Percentiles rank a stretch among this genome's conserved stretches.
These are phyloP conservation scores for Empidonax traillii DNA, from an alignment of 2,113 vertebrate species.

Conservation along the genomic window DNA sequence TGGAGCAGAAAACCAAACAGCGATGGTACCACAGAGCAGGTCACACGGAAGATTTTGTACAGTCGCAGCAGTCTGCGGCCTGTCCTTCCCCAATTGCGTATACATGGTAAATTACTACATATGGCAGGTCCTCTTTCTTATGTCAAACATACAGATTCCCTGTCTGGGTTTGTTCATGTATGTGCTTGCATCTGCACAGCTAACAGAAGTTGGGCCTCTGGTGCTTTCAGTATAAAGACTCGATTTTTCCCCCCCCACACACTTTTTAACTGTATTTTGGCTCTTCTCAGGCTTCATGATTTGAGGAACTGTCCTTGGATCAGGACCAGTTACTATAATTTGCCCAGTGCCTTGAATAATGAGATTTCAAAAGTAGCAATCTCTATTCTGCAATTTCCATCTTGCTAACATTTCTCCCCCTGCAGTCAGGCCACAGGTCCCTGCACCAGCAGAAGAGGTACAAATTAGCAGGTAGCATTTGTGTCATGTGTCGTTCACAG, in stretches of 20 bases:
- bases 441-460: not conserved
- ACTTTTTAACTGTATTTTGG: not conserved
- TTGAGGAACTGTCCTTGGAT: not conserved
- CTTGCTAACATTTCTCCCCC: not conserved
- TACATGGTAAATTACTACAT: rapidly evolving
- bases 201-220: not conserved
- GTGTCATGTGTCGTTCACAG: not conserved
- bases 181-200: not conserved
- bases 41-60: not conserved
- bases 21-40: rapidly evolving
- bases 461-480: not conserved
- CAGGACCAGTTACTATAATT: not conserved
- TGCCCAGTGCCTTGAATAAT: not conserved
- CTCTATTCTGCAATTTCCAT: not conserved
- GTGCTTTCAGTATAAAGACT: not conserved
- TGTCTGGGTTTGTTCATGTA: not conserved
- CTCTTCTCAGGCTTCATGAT: not conserved
- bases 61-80: not conserved
- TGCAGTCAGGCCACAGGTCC: not conserved
- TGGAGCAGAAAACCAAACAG: not conserved
- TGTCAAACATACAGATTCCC: not conserved
- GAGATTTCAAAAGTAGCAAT: not conserved
- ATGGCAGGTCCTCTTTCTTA: not conserved
- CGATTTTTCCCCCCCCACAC: not conserved
- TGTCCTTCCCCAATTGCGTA: not conserved